Conservation (phyloP, 1,140 invertebrate species). For the Brachionus rubens region DNA sequence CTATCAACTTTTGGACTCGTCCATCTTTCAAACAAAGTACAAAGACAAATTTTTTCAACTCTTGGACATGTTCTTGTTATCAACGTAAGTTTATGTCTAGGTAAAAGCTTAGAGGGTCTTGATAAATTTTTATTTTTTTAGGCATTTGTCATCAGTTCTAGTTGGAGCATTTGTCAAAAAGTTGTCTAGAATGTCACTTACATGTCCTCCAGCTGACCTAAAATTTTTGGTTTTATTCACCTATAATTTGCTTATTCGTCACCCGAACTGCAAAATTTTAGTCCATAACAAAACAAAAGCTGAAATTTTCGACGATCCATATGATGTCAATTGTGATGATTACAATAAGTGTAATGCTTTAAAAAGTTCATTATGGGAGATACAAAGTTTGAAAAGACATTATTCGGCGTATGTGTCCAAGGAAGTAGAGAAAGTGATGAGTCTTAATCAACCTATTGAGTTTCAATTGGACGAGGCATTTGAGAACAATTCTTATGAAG, state of each 20-base stretch:
- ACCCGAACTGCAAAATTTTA: conserved; percentile 76
- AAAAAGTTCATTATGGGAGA: conserved; percentile 85
- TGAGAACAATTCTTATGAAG: conserved; percentile 44
- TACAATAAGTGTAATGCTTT: conserved; percentile 74
- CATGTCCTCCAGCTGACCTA: conserved; percentile 76
- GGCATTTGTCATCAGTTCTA: conserved; percentile 81
- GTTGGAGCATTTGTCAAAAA: conserved; percentile 90
- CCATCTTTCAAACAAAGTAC: conserved; percentile 84
- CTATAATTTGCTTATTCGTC: conserved; percentile 78
- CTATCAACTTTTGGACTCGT: conserved; percentile 83
- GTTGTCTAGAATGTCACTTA: conserved; percentile 74
- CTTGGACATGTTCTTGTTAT: conserved; percentile 82
- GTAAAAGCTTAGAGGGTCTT: conserved; percentile 36
- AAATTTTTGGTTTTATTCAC: conserved; percentile 77
- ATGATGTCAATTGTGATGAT: conserved; percentile 73
- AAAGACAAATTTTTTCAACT: conserved; percentile 78
- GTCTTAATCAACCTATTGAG: neutral
- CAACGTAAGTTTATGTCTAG: conserved; percentile 69
- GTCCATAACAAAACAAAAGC: conserved; percentile 63
- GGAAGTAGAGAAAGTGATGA: conserved; percentile 19
- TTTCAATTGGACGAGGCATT: conserved; percentile 42
- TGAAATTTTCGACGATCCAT: conserved; percentile 69
- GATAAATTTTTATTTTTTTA: conserved; percentile 59
- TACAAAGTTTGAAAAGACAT: conserved; percentile 30
- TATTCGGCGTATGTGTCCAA: conserved; percentile 33